Conservation (phyloP, 53 echinoderm and acorn worm species). For the Stichopus horrens region DNA sequence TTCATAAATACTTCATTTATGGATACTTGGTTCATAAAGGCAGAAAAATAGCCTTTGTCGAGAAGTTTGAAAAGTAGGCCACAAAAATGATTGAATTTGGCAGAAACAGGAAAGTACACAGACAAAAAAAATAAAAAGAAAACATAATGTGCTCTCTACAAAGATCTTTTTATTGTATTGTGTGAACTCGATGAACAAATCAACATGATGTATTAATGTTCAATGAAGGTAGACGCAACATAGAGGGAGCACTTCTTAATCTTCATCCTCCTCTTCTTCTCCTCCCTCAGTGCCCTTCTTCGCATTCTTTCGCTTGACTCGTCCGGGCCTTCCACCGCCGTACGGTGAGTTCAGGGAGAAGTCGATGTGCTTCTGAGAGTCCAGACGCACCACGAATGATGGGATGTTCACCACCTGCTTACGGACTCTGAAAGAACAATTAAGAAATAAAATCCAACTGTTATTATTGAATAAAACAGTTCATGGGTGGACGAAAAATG, state of each 20-base stretch:
- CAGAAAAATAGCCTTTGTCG: too few species aligned
- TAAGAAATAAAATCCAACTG: background rate
- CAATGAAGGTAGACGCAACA: background rate
- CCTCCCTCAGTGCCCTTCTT: constrained; percentile 79
- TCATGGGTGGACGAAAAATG: too few species aligned
- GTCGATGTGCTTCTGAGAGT: constrained; percentile 99
- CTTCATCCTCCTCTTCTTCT: constrained; percentile 81
- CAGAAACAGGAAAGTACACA: too few species aligned
- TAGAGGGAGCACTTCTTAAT: constrained; percentile 58
- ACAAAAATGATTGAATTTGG: too few species aligned
- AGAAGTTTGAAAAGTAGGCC: too few species aligned
- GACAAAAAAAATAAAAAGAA: too few species aligned
- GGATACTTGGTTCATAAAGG: too few species aligned
- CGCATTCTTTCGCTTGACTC: constrained; percentile 96
- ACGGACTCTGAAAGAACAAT: constrained; percentile 75
- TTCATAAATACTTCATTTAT: too few species aligned
- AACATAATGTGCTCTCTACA: too few species aligned
- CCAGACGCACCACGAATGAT: constrained; percentile 94
- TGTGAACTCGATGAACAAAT: background rate
- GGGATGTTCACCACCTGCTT: constrained; percentile 99
- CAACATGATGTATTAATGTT: background rate
- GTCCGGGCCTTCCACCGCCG: constrained; percentile 95
- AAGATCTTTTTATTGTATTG: background rate
- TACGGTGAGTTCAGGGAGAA: constrained; percentile 97
- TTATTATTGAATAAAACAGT: too few species aligned